Conservation (phyloP, 2,797 vertebrate genomes). For the Cynodonichthys magdalenae region DNA sequence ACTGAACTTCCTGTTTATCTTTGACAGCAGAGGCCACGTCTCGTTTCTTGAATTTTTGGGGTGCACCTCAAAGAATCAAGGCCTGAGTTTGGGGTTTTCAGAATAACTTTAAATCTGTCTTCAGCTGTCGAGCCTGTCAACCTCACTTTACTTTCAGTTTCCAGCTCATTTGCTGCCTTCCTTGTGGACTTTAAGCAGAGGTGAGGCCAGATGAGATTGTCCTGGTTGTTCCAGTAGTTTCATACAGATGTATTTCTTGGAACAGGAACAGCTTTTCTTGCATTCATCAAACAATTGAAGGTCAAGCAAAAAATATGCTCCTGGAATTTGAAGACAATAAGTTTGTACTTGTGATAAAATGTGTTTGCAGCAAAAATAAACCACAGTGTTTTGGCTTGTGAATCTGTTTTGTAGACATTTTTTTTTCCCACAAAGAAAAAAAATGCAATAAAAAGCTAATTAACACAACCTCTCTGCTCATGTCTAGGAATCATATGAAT, state of each 20-base stretch:
- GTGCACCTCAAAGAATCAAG: conserved; percentile 44
- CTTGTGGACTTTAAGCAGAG: conserved; percentile 18
- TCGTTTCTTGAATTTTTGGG: conserved; percentile 60
- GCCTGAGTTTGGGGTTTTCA: conserved; percentile 41
- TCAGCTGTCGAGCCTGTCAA: conserved; percentile 26
- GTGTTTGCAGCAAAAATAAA: background rate
- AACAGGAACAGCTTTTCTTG: conserved; percentile 3
- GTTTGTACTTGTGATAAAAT: background rate
- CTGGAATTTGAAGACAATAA: background rate
- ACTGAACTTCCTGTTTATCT: conserved; percentile 47
- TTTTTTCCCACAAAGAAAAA: too few species aligned
- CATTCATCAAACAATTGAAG: conserved; percentile 30
- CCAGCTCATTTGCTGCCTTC: conserved; percentile 17
- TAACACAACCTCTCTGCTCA: too few species aligned
- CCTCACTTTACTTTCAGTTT: conserved; percentile 8
- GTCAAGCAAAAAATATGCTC: conserved; percentile 15
- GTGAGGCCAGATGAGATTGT: conserved; percentile 17
- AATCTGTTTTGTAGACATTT: too few species aligned
- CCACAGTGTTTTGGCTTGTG: background rate
- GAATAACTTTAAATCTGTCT: conserved; percentile 51
- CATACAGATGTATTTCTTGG: conserved; percentile 6
- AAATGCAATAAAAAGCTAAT: too few species aligned
- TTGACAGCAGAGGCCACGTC: conserved; percentile 30
- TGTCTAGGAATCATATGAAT: too few species aligned
- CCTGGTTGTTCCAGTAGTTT: conserved; percentile 20